A percentile compares a stretch with the other conserved stretches of the same genome.
These are phyloP conservation scores for Rhynchonycteris naso DNA, from an alignment of 2,797 vertebrate species.

Conservation along the genomic window DNA sequence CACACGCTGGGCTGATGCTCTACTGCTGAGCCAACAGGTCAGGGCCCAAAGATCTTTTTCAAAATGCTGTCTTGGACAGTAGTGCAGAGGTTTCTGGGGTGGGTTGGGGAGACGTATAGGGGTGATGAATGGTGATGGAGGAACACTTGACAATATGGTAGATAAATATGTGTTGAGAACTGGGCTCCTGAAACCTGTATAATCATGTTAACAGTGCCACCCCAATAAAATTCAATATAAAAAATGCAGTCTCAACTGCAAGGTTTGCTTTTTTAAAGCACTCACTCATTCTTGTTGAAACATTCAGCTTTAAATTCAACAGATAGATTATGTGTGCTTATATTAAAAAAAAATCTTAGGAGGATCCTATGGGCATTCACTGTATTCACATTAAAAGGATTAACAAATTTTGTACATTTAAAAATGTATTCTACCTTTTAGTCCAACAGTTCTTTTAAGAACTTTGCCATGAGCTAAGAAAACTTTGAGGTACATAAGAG, in stretches of 20 bases:
- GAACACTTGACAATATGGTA: too few relatives aligned
- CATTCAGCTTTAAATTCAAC: background rate
- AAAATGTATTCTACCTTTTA: background rate
- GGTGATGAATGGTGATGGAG: too few relatives aligned
- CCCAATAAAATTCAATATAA: too few relatives aligned
- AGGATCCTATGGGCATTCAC: background rate
- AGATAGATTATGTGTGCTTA: background rate
- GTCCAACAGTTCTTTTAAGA: background rate
- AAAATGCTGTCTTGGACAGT: too few relatives aligned
- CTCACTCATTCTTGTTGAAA: background rate
- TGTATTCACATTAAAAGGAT: background rate
- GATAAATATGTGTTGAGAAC: too few relatives aligned
- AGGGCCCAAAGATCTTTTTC: too few relatives aligned
- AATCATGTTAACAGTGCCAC: too few relatives aligned
- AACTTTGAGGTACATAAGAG: background rate
- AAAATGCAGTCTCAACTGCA: background rate
- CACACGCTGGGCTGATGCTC: too few relatives aligned
- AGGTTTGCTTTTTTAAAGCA: slow-evolving; percentile 32
- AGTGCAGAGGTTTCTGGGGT: too few relatives aligned
- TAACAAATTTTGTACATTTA: background rate
- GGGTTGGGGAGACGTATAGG: too few relatives aligned
- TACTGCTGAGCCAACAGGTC: too few relatives aligned
- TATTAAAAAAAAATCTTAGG: background rate
- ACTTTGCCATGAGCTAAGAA: background rate
- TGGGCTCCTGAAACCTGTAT: too few relatives aligned